Evolutionary conservation across 2,888 invertebrate species (phyloP).

Genomic region (Catocala nupta): DNA sequence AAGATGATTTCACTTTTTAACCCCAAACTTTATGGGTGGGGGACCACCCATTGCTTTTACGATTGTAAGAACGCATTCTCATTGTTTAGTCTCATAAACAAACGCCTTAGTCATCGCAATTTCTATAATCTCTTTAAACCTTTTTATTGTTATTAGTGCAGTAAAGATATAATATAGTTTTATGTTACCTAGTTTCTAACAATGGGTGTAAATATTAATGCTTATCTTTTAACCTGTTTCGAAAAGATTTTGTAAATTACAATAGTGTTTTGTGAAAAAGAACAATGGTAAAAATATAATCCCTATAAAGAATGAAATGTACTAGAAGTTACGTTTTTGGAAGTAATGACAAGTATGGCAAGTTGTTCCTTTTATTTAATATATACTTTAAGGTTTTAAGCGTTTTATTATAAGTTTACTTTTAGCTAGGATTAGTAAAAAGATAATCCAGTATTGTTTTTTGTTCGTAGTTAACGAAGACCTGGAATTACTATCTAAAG

Average conservation of each 20-base stretch:
- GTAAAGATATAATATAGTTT: slow-evolving; percentile 29
- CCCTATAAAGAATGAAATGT: slow-evolving; percentile 10
- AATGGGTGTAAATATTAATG: slow-evolving; percentile 36
- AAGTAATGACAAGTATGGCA: not conserved
- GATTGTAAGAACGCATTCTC: slow-evolving; percentile 61
- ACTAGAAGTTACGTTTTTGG: slow-evolving; percentile 7
- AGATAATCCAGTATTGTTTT: too few relatives aligned
- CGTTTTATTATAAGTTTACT: too few relatives aligned
- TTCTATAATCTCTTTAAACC: slow-evolving; percentile 58
- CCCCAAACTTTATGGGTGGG: slow-evolving; percentile 41
- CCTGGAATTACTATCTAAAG: too few relatives aligned
- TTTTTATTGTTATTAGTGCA: slow-evolving; percentile 42
- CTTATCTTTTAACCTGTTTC: slow-evolving; percentile 26
- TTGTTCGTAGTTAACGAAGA: too few relatives aligned
- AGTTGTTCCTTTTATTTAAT: too few relatives aligned
- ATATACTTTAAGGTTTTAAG: too few relatives aligned
- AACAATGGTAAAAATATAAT: slow-evolving; percentile 10
- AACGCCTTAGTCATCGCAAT: slow-evolving; percentile 65
- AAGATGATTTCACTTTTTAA: slow-evolving; percentile 49
- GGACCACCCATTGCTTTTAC: slow-evolving; percentile 65
- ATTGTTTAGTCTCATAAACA: slow-evolving; percentile 68
- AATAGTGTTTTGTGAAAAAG: slow-evolving; percentile 2
- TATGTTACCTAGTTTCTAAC: slow-evolving; percentile 35
- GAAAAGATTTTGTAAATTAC: slow-evolving; percentile 4
- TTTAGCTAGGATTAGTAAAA: too few relatives aligned